Evolutionary conservation across 37 sponge, comb jelly and placozoan species (phyloP), one percentile per base, ranked within the genome.

Genomic region (Halisarca cf. caerulea): DNA sequence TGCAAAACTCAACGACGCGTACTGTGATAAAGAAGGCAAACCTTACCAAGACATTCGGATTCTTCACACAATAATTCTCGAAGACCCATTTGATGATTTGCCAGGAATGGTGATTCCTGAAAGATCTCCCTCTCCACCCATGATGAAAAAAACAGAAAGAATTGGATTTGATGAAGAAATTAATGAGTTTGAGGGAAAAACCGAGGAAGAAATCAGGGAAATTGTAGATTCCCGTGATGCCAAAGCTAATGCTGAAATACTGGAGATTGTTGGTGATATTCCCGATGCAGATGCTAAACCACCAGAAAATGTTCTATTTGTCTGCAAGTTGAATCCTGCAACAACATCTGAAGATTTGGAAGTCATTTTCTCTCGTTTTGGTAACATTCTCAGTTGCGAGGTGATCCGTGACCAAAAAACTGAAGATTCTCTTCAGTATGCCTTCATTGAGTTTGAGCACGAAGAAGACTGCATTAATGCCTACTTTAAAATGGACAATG

Each of bases 401-500:
- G 95, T 99, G 33, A 99, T 99, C 66, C 62, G 90, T 0, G 99
- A 99, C 55, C 95, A 96, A 74, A 96, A 96, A 58, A 91, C 96
- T 8, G 95, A 95, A 0, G 99, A 99, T 57, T 99, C 99, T 30
- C 92, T 99, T 18, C 94, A 94, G 53, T 99, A 99, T 81, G 99
- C 95, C 0, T 99, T 99, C 79, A 92, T 99, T 61, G 97, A 99
- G 89, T 99, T 95, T 87, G 94, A 91, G 45, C 84, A 92, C 23
- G 95, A 91, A 27, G 97, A 96, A 0, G 95, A 96, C 82, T 99
- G 99, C 57, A 81, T 89, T n/a, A 90, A 89, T 2, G 99, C 99
- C 39, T 99, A 95, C 80, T 99, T 99, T 90, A 99, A 99, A 82
- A 99, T 99, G 99, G 99, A 99, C 79, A 99, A 99, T 60, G 99